phyloP scores from a whole-genome alignment of 2,797 vertebrate species.

The Craterocephalus amniculus region DNA sequence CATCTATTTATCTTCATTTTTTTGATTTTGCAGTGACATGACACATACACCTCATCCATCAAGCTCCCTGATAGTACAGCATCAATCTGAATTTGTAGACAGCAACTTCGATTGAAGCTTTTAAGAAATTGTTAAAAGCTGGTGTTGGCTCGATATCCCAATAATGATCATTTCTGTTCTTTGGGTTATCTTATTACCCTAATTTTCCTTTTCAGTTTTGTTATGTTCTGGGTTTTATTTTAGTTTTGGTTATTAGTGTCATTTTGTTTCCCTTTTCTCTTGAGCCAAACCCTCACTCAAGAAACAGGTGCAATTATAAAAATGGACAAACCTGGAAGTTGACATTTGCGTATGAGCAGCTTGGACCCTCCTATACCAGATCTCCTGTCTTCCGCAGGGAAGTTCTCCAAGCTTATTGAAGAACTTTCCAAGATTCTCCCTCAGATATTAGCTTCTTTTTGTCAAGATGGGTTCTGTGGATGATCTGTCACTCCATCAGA shows the following conservation, averaged over 20 bases:
- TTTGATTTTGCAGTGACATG: not conserved
- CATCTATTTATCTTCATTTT: not conserved
- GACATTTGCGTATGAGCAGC: not conserved
- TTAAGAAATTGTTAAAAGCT: not conserved
- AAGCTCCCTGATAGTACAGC: not conserved
- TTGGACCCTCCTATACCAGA: not conserved
- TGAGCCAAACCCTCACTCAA: not conserved
- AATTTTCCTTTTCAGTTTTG: not conserved
- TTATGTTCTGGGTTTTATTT: not conserved
- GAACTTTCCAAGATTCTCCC: not conserved
- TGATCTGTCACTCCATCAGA: not conserved
- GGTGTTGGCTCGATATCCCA: not conserved
- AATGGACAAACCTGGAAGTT: not conserved
- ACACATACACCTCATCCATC: not conserved
- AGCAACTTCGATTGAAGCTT: not conserved
- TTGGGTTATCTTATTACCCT: not conserved
- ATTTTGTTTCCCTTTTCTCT: not conserved
- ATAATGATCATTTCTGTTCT: not conserved
- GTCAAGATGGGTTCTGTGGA: not conserved
- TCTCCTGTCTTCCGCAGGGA: not conserved
- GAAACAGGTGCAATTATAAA: not conserved
- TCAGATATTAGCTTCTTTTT: not conserved
- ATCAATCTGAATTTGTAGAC: slow-evolving; percentile 7
- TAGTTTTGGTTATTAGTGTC: not conserved
- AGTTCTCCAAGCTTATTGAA: not conserved